Conservation (phyloP, 2,113 vertebrate species). For the Microcebus jonahi region DNA sequence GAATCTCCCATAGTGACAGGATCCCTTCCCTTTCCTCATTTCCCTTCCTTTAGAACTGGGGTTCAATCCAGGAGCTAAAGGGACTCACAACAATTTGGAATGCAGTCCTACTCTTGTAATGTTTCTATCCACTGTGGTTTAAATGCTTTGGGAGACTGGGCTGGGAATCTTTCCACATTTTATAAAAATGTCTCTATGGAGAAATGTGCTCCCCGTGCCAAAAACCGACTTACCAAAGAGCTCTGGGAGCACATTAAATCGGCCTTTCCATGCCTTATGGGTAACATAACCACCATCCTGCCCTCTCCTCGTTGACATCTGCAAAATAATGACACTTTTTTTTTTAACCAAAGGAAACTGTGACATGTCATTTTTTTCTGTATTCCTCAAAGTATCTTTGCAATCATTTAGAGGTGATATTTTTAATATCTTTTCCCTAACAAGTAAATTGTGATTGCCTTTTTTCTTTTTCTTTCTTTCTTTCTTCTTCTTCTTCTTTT, state of each 20-base stretch:
- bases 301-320: not conserved
- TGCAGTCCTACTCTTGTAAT: not conserved
- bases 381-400: conserved; percentile 57
- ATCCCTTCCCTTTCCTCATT: too few relatives aligned
- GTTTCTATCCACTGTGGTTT: not conserved
- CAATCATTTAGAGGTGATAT: not conserved
- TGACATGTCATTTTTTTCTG: conserved; percentile 1
- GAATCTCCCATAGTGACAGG: not conserved
- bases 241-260: not conserved
- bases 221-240: not conserved
- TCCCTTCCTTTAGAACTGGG: not conserved
- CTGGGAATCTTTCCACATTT: conserved; percentile 20
- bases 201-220: not conserved
- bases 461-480: conserved; percentile 23
- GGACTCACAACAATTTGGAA: not conserved
- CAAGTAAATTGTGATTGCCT: conserved; percentile 30
- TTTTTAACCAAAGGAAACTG: not conserved
- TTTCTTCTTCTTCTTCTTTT: not conserved
- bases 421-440: conserved; percentile 53
- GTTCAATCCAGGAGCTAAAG: not conserved
- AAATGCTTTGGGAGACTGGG: not conserved
- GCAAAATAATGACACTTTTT: not conserved
- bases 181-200: not conserved
- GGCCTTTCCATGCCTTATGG: not conserved
- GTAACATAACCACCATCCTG: not conserved